Base-by-base conservation (phyloP, 2,888 invertebrate species). In the Watsonalla binaria region DNA sequence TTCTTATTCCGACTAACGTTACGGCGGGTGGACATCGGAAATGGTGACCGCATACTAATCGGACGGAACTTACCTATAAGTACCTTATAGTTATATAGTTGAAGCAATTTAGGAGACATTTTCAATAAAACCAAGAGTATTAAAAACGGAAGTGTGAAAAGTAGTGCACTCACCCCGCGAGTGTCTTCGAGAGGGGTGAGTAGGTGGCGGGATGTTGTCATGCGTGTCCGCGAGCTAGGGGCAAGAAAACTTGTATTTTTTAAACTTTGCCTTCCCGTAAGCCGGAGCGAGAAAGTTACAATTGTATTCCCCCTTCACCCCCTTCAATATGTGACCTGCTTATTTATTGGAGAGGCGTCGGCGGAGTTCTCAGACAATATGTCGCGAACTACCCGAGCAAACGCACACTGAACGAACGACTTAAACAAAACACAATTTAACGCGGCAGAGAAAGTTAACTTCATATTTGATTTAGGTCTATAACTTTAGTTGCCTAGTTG, bases 301-400 rank as follows among this genome's bases (percentile, higher is more conserved):
- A 90, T 90, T 90, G 90, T 88, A 80, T 89, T 86, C 85, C 78
- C 85, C 82, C 85, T 82, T 74, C 76, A 74, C 85, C 86, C 83
- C 86, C 82, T 88, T 86, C 90, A 90, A 90, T 90, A 90, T 90
- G 90, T 90, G 90, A 90, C 90, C 90, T 88, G 90, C 81, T 90
- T 90, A 89, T 90, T 90, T 90, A 90, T 90, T 86, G 86, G 84
- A 84, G 83, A 87, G 75, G 82, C 88, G 86, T 82, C 83, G 87
- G 79, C 77, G 76, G 86, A 87, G 88, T 87, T 90, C 84, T 77
- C 81, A 89, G 88, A 88, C 90, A 90, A 90, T 86, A 89, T 89
- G 89, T 89, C 87, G 90, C 84, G 79, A 78, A 73, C 78, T 76
- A 78, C 78, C 80, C 82, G 72, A 80, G 72, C 78, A 74, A 82